A percentile compares a stretch with the other conserved stretches of the same genome.
Conservation (phyloP, 2,888 invertebrate species). For the Melipona bicolor region DNA sequence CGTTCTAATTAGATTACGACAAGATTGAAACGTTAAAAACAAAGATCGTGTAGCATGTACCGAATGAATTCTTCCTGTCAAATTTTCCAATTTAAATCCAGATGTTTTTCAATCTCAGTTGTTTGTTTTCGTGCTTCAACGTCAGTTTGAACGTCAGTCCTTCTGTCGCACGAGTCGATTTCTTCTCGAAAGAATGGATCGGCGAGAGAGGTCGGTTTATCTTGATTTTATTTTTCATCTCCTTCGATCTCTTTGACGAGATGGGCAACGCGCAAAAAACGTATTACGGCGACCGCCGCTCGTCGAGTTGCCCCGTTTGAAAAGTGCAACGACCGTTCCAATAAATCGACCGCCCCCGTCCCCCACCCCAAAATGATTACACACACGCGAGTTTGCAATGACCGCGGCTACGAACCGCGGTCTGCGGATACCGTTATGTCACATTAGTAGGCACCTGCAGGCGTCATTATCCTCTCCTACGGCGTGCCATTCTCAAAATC, state of each 20-base stretch:
- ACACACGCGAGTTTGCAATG: conserved; percentile 77
- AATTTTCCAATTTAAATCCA: not conserved
- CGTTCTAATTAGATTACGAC: conserved; percentile 50
- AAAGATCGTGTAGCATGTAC: not conserved
- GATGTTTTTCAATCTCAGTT: not conserved
- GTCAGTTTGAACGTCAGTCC: too few relatives aligned
- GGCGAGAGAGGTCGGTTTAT: not conserved
- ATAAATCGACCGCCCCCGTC: conserved; percentile 78
- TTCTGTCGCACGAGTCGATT: not conserved
- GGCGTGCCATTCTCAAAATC: conserved; percentile 70
- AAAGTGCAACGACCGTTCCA: conserved; percentile 83
- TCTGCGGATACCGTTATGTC: conserved; percentile 83
- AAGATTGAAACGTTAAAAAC: not conserved
- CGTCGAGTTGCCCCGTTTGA: conserved; percentile 70
- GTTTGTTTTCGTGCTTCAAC: not conserved
- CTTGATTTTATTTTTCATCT: too few relatives aligned
- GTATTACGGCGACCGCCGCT: conserved; percentile 26
- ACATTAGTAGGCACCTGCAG: conserved; percentile 83
- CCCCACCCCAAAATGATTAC: conserved; percentile 77
- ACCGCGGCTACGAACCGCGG: conserved; percentile 76
- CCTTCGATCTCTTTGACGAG: too few relatives aligned
- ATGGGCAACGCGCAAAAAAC: too few relatives aligned
- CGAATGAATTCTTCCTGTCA: too few relatives aligned
- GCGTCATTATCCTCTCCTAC: conserved; percentile 72
- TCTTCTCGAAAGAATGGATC: not conserved